Evolutionary conservation across 1,140 invertebrate genomes (phyloP), one percentile per base, ranked within the genome.

Genomic region (Galleria mellonella): DNA sequence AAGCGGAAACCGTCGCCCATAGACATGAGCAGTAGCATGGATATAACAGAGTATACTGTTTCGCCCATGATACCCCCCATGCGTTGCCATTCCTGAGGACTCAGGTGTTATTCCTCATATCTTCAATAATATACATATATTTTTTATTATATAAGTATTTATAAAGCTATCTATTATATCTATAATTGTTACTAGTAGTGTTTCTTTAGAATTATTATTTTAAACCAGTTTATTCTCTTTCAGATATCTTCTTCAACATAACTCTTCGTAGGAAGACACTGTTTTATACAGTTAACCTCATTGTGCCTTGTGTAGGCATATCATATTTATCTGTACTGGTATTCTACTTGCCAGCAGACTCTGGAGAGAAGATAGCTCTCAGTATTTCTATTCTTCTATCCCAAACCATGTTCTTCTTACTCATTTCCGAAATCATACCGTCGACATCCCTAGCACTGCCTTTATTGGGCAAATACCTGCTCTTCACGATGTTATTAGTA

Each of bases 341-440:
- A 0, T 99, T 99, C 78, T 99, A 99, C 73, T 83, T 99, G 35
- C 98, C 98, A 29, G 98, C 97, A 0, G 98, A 99, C 83, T 98
- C 97, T 3, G 97, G 98, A 3, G 98, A 99, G 75, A 99, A 99
- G 81, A 96, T 99, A 49, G 97, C 97, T 0, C 90, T 99, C 1
- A 98, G 97, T 81, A 99, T 99, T 62, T 98, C 97, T 57, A 99
- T 99, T 65, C 90, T 99, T 0, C 91, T 99, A 10, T 99, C 98
- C 0, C 94, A 99, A 75, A 99, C 97, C 9, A 99, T 99, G 92
- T 99, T 99, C 87, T 99, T 99, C 88, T 87, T 99, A 49, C 91
- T 99, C 4, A 96, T 99, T 62, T 98, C 95, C 0, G 96, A 98
- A 88, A 98, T 99, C 61, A 99, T 99, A 84, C 98, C 98, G 0